phyloP scores from a whole-genome alignment of 2,888 invertebrate genomes.

The Enchytraeus crypticus region DNA sequence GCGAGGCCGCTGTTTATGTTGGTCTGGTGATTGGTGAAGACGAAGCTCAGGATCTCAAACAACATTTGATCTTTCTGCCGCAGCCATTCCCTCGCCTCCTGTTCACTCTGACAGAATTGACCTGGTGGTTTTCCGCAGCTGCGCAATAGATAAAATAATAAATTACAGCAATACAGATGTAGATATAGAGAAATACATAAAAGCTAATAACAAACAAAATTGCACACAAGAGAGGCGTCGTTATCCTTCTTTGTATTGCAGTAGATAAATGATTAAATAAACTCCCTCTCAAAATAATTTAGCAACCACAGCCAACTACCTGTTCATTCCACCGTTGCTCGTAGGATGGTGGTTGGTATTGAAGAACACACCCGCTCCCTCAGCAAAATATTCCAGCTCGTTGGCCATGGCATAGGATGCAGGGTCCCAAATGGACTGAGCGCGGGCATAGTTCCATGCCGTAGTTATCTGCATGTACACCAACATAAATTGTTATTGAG shows the following conservation, averaged over 20 bases:
- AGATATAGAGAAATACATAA: too few species aligned
- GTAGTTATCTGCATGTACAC: conserved; percentile 17
- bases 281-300: too few species aligned
- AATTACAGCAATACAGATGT: too few species aligned
- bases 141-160: too few species aligned
- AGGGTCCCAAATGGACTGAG: conserved; percentile 24
- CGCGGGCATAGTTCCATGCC: conserved; percentile 29
- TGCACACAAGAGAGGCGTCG: too few species aligned
- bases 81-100: conserved; percentile 16
- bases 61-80: conserved; percentile 11
- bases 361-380: conserved; percentile 31
- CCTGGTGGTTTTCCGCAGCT: conserved; percentile 12
- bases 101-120: conserved; percentile 11
- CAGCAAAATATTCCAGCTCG: conserved; percentile 33
- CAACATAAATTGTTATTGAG: not conserved
- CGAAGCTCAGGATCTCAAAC: conserved; percentile 12
- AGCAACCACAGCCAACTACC: conserved; percentile 21
- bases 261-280: too few species aligned
- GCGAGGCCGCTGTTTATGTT: conserved; percentile 7
- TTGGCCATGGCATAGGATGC: conserved; percentile 31
- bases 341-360: conserved; percentile 22
- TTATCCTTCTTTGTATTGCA: too few species aligned
- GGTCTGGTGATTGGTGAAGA: conserved; percentile 12
- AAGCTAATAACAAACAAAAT: too few species aligned
- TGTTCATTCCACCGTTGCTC: conserved; percentile 31